phyloP scores from a whole-genome alignment of 64 coral and sea anemone species.

The Anthopleura sola region DNA sequence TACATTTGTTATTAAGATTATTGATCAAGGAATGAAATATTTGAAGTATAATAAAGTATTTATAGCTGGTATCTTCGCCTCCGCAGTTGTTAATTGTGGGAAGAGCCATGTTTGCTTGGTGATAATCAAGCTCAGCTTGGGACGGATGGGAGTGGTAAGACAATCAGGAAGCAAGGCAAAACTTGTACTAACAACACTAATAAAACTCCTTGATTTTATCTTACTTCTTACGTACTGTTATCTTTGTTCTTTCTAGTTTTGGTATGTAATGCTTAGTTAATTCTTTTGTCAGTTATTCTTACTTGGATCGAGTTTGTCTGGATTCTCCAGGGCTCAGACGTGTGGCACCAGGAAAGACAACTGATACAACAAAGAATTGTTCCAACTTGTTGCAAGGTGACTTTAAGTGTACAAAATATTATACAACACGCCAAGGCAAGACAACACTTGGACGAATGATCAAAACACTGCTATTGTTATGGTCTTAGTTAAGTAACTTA shows the following conservation, averaged over 20 bases:
- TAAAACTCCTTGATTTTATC: conserved; percentile 8
- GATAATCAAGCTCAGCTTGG: background rate
- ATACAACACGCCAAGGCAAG: background rate
- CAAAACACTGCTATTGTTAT: background rate
- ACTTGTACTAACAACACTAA: background rate
- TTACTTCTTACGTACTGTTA: background rate
- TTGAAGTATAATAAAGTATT: background rate
- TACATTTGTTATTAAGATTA: background rate
- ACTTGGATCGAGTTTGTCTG: background rate
- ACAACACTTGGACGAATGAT: background rate
- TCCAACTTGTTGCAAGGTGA: background rate
- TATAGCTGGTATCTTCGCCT: background rate
- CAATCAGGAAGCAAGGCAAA: background rate
- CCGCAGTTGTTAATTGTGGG: background rate
- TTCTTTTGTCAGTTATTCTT: background rate
- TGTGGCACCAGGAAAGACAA: background rate
- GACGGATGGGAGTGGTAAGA: background rate
- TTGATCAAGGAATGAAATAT: background rate
- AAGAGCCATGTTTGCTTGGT: background rate
- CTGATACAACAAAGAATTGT: background rate
- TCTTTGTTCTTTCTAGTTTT: background rate
- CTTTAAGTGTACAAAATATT: background rate
- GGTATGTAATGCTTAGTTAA: background rate
- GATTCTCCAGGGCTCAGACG: background rate
- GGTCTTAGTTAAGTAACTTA: background rate